These are phyloP conservation scores for Octopus sinensis DNA, from an alignment of 1,140 invertebrate genomes.

Conservation along the genomic window DNA sequence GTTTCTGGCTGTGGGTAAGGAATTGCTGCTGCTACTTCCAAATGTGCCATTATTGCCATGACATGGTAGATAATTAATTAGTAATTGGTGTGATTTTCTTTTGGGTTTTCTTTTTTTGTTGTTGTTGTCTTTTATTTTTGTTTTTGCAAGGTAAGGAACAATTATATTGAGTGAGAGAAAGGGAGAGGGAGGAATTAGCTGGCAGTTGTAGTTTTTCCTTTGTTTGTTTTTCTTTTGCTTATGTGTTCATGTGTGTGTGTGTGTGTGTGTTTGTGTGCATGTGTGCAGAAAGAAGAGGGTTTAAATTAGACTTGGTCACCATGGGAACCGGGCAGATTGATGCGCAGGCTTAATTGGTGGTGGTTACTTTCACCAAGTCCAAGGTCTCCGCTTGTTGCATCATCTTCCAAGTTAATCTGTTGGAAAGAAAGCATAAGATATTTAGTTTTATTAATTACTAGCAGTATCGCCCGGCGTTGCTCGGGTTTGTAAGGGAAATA, in stretches of 20 bases:
- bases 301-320: background rate
- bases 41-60: too few species aligned
- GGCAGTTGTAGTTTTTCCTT: background rate
- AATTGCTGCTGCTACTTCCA: too few species aligned
- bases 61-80: too few species aligned
- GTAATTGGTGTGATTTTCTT: too few species aligned
- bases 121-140: background rate
- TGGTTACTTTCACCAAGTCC: background rate
- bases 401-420: constrained; percentile 7
- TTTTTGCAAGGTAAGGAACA: background rate
- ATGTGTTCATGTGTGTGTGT: background rate
- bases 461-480: too few species aligned
- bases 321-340: background rate
- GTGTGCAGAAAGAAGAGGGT: background rate
- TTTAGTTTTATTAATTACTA: background rate
- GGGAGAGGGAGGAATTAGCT: background rate
- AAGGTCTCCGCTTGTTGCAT: background rate
- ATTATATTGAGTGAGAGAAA: background rate
- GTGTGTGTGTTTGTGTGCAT: background rate
- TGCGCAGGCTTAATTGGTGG: background rate
- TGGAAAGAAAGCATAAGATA: background rate
- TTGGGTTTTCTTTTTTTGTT: too few species aligned
- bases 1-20: too few species aligned
- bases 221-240: background rate
- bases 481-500: too few species aligned